Evolutionary conservation across 2,888 invertebrate species (phyloP).

Genomic region (Chesias legatella): DNA sequence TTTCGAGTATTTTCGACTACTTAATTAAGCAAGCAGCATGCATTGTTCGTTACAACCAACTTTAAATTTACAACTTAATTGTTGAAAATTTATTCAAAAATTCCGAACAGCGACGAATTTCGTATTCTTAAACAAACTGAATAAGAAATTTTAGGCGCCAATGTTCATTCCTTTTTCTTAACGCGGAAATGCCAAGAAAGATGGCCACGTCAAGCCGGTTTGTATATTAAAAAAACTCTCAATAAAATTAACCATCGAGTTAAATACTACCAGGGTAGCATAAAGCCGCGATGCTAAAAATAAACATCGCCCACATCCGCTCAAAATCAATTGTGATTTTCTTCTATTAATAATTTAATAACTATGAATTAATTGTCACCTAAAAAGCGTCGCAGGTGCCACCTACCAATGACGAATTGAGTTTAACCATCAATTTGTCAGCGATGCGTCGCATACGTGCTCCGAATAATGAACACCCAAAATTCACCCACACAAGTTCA

Average conservation of each 20-base stretch:
- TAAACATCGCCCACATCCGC: slow-evolving; percentile 57
- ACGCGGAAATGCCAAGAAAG: slow-evolving; percentile 76
- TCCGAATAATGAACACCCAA: slow-evolving; percentile 40
- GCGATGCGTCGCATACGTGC: slow-evolving; percentile 40
- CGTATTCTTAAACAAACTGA: slow-evolving; percentile 34
- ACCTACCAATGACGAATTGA: slow-evolving; percentile 36
- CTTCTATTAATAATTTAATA: slow-evolving; percentile 54
- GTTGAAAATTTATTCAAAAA: slow-evolving; percentile 39
- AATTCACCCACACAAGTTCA: slow-evolving; percentile 45
- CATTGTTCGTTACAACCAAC: slow-evolving; percentile 30
- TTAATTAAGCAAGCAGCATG: slow-evolving; percentile 18
- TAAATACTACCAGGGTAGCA: slow-evolving; percentile 68
- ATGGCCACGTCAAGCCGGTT: slow-evolving; percentile 67
- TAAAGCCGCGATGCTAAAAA: slow-evolving; percentile 52
- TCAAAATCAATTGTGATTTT: slow-evolving; percentile 53
- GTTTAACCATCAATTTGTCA: slow-evolving; percentile 46
- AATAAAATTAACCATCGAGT: slow-evolving; percentile 76
- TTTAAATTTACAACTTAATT: slow-evolving; percentile 43
- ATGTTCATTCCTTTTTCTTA: slow-evolving; percentile 68
- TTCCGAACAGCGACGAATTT: slow-evolving; percentile 35
- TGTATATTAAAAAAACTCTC: slow-evolving; percentile 68
- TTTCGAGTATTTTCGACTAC: slow-evolving; percentile 18
- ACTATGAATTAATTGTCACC: slow-evolving; percentile 34
- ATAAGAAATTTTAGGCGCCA: slow-evolving; percentile 59
- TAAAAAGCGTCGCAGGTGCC: slow-evolving; percentile 37